Conservation (phyloP, 1,140 invertebrate species). For the Triops cancriformis region DNA sequence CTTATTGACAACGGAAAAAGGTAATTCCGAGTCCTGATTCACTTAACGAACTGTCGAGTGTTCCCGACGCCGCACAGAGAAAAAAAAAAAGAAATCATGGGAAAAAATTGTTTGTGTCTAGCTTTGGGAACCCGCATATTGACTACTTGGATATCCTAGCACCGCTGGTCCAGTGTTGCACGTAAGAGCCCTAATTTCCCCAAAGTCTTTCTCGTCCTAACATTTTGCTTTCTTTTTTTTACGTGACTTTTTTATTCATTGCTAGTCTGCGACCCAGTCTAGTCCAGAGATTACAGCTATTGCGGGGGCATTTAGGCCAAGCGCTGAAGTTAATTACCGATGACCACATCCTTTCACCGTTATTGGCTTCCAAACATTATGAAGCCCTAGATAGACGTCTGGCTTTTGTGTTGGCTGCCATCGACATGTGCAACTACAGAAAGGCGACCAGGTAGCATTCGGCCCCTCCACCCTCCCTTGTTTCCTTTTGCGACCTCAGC, state of each 20-base stretch:
- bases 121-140: constrained; percentile 71
- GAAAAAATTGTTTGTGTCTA: constrained; percentile 34
- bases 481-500: not conserved
- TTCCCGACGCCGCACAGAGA: constrained; percentile 21
- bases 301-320: constrained; percentile 46
- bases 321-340: constrained; percentile 43
- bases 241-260: constrained; percentile 26
- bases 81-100: not conserved
- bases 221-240: not conserved
- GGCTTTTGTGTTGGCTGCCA: constrained; percentile 57
- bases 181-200: constrained; percentile 50
- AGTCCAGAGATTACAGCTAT: not conserved
- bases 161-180: constrained; percentile 81
- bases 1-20: constrained; percentile 91
- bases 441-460: not conserved
- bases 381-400: constrained; percentile 70
- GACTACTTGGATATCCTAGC: constrained; percentile 80
- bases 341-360: constrained; percentile 46
- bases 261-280: constrained; percentile 30
- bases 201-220: not conserved
- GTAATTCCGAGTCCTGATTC: constrained; percentile 34
- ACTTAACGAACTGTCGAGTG: constrained; percentile 19
- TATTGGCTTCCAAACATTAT: constrained; percentile 64
- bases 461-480: not conserved
- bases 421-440: constrained; percentile 55